Evolutionary conservation across 2,113 vertebrate genomes (phyloP).

Genomic region (Laticauda colubrina): DNA sequence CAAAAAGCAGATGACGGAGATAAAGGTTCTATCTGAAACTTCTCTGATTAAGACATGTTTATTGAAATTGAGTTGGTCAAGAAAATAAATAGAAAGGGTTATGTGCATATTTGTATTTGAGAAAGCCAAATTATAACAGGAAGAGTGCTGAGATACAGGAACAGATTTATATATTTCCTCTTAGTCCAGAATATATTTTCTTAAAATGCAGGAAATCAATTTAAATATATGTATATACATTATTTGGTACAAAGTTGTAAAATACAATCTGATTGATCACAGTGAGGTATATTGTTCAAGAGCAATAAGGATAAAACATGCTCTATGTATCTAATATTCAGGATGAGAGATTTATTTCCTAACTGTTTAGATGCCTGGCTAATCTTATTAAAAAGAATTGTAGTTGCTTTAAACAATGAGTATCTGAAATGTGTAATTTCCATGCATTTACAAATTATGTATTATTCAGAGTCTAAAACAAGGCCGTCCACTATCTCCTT

Average conservation of each 20-base stretch:
- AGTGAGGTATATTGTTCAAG: not conserved
- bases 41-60: not conserved
- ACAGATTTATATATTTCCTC: not conserved
- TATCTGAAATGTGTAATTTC: constrained; percentile 54
- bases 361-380: constrained; percentile 29
- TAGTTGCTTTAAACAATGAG: constrained; percentile 30
- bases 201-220: not conserved
- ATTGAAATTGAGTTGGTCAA: not conserved
- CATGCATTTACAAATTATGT: constrained; percentile 7
- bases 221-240: not conserved
- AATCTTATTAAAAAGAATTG: constrained; percentile 31
- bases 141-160: not conserved
- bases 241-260: constrained; percentile 19
- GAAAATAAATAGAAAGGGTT: not conserved
- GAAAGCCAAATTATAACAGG: not conserved
- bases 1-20: not conserved
- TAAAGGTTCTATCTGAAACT: not conserved
- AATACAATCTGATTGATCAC: not conserved
- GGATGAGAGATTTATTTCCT: constrained; percentile 35
- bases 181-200: not conserved
- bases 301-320: not conserved
- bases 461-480: constrained; percentile 40
- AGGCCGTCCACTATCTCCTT: constrained; percentile 29
- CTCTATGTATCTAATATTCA: constrained; percentile 35
- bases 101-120: not conserved